A percentile compares a stretch with the other conserved stretches of the same genome.
These are phyloP conservation scores for Aplysina aerophoba DNA, from an alignment of 37 sponge, comb jelly and placozoan species.

Conservation along the genomic window DNA sequence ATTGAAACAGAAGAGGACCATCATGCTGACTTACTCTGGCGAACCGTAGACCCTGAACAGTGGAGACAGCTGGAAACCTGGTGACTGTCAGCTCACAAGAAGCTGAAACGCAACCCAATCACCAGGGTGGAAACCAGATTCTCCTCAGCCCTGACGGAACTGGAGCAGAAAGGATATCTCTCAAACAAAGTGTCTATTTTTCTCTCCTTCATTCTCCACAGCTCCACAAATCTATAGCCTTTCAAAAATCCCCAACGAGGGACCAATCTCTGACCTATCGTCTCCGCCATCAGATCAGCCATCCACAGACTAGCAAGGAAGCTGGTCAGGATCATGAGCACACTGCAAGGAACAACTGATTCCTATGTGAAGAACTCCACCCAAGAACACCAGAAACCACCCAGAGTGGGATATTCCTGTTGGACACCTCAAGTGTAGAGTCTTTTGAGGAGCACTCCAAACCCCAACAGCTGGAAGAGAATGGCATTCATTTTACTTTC, in stretches of 20 bases:
- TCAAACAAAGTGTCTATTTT: neutral
- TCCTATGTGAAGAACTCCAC: neutral
- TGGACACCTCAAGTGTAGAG: neutral
- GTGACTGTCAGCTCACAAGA: neutral
- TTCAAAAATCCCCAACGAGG: neutral
- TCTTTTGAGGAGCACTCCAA: neutral
- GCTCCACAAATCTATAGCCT: slow-evolving; percentile 20
- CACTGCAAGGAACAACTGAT: neutral
- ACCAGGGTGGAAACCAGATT: neutral
- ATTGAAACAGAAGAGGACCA: no score
- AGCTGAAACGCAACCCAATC: neutral
- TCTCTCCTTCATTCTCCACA: neutral
- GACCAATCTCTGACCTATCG: no score
- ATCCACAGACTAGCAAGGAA: neutral
- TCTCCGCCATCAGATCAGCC: neutral
- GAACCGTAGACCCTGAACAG: no score
- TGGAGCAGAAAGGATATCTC: neutral
- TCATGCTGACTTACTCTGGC: no score
- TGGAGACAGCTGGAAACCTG: no score
- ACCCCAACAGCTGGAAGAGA: no score
- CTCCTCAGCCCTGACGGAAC: neutral
- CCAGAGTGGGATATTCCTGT: no score
- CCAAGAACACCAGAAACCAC: neutral
- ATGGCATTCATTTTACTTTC: no score
- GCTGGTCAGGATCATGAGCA: neutral